These are phyloP conservation scores for Elysia chlorotica DNA, from an alignment of 1,140 invertebrate species.

Conservation along the genomic window DNA sequence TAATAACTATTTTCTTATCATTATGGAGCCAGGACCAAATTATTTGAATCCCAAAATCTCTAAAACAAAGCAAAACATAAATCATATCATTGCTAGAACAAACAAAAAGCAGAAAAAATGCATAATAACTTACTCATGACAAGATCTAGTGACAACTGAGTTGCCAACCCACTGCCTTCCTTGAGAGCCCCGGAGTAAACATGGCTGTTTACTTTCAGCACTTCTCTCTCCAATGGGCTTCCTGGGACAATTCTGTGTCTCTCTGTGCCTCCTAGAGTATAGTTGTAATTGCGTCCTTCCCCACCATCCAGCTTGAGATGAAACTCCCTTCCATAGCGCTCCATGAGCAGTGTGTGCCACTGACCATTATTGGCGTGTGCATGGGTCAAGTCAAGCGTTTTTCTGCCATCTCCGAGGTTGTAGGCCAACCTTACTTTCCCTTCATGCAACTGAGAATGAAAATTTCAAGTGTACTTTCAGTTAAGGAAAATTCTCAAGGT, in stretches of 20 bases:
- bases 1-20: too few species aligned
- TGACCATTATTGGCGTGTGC: slow-evolving; percentile 93
- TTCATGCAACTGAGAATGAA: slow-evolving; percentile 75
- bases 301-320: slow-evolving; percentile 92
- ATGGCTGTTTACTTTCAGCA: slow-evolving; percentile 27
- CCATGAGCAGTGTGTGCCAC: slow-evolving; percentile 86
- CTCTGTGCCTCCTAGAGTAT: slow-evolving; percentile 68
- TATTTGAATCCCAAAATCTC: too few species aligned
- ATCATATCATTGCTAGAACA: too few species aligned
- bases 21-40: too few species aligned
- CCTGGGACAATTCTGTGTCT: too few species aligned
- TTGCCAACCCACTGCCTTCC: slow-evolving; percentile 4
- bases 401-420: slow-evolving; percentile 87
- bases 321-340: slow-evolving; percentile 89
- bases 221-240: slow-evolving; percentile 29
- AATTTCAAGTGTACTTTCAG: too few species aligned
- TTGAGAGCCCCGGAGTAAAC: slow-evolving; percentile 18
- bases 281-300: slow-evolving; percentile 92
- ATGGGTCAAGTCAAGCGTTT: slow-evolving; percentile 85
- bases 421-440: slow-evolving; percentile 74
- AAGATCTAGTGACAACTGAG: slow-evolving; percentile 15
- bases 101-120: too few species aligned
- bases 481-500: too few species aligned
- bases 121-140: slow-evolving; percentile 21
- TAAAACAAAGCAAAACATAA: too few species aligned